Evolutionary conservation across 2,888 invertebrate genomes (phyloP).

Genomic region (Falcaria lacertinaria): DNA sequence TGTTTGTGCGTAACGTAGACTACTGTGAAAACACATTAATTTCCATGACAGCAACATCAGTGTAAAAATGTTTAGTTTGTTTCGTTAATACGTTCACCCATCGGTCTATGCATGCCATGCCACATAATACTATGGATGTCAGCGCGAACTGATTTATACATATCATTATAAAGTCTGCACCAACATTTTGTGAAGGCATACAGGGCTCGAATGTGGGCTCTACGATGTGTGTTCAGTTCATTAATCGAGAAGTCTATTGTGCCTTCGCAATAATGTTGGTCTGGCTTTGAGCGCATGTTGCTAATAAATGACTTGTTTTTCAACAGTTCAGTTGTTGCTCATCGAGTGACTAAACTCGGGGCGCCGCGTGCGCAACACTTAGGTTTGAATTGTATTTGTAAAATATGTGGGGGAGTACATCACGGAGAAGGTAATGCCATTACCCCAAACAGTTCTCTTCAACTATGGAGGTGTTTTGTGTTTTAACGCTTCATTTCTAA

Average conservation of each 20-base stretch:
- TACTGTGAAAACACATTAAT: slow-evolving; percentile 5
- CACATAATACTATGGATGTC: slow-evolving; percentile 75
- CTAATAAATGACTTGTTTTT: slow-evolving; percentile 80
- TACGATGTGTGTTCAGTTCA: not conserved
- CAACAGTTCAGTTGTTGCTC: slow-evolving; percentile 79
- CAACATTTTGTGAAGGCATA: slow-evolving; percentile 65
- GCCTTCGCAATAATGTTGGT: slow-evolving; percentile 64
- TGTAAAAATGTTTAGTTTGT: slow-evolving; percentile 8
- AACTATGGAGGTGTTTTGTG: slow-evolving; percentile 51
- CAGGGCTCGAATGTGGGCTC: not conserved
- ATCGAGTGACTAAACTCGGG: slow-evolving; percentile 77
- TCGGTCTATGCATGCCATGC: slow-evolving; percentile 63
- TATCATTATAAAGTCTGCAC: slow-evolving; percentile 66
- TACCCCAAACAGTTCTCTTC: slow-evolving; percentile 68
- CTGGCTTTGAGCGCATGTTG: slow-evolving; percentile 75
- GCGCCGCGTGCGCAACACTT: slow-evolving; percentile 78
- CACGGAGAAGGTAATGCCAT: slow-evolving; percentile 72
- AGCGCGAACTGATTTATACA: slow-evolving; percentile 55
- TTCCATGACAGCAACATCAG: slow-evolving; percentile 14
- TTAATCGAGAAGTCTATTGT: slow-evolving; percentile 9
- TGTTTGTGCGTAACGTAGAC: slow-evolving; percentile 1
- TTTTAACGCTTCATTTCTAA: slow-evolving; percentile 8
- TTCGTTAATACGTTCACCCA: slow-evolving; percentile 23
- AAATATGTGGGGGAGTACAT: slow-evolving; percentile 75
- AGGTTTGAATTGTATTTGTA: slow-evolving; percentile 78